Evolutionary conservation across 2,113 vertebrate species (phyloP).

Genomic region (Sterna hirundo): DNA sequence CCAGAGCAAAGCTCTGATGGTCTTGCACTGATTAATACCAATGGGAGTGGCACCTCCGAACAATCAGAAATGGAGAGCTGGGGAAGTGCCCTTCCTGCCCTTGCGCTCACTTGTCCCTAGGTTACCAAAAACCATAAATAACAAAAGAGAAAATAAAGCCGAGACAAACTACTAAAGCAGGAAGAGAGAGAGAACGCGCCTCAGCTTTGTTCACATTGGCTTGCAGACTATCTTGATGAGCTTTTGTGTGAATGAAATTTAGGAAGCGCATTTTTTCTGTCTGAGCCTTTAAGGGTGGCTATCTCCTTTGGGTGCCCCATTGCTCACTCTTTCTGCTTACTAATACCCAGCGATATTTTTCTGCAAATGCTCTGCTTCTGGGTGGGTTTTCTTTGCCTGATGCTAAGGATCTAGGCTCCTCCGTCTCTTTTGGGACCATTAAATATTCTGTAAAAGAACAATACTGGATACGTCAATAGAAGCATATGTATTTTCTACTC

Average conservation of each 20-base stretch:
- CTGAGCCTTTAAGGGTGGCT: background rate
- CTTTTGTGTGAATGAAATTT: background rate
- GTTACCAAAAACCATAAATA: background rate
- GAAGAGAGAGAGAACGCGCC: background rate
- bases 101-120: background rate
- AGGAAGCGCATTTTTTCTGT: background rate
- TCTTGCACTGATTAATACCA: background rate
- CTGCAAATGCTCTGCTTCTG: background rate
- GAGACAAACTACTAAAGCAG: background rate
- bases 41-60: background rate
- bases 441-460: background rate
- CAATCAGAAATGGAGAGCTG: background rate
- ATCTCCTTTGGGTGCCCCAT: background rate
- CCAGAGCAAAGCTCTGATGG: background rate
- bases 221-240: background rate
- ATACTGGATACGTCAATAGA: background rate
- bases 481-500: background rate
- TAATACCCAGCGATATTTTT: background rate
- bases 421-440: background rate
- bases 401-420: background rate
- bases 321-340: background rate
- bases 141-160: background rate
- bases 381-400: background rate
- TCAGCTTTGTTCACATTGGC: accelerated
- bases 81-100: background rate